Evolutionary conservation across 2,888 invertebrate genomes (phyloP).

Genomic region (Amblyjoppa proteus): DNA sequence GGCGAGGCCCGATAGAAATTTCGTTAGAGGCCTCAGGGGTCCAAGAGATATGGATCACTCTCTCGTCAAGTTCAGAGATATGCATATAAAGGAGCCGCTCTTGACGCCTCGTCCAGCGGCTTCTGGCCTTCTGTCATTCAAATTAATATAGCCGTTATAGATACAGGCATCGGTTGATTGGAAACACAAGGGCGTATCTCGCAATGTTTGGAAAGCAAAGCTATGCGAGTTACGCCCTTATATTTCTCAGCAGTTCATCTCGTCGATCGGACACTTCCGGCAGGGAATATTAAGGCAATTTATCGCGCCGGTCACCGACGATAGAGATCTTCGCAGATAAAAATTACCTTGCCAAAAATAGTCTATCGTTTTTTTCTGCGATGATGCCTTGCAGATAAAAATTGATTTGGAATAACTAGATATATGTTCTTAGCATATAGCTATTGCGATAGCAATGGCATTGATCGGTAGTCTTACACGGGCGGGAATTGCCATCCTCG

Average conservation of each 20-base stretch:
- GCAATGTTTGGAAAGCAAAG: too few species aligned
- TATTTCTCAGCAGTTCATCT: background rate
- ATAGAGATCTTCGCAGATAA: background rate
- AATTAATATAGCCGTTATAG: conserved; percentile 48
- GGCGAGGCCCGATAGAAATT: conserved; percentile 20
- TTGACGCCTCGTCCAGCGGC: conserved; percentile 37
- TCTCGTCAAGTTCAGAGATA: conserved; percentile 46
- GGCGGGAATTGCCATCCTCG: background rate
- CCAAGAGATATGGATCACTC: conserved; percentile 48
- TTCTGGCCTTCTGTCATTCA: conserved; percentile 38
- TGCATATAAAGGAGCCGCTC: conserved; percentile 46
- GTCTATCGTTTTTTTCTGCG: background rate
- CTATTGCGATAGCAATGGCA: background rate
- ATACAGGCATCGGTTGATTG: background rate
- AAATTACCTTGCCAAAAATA: background rate
- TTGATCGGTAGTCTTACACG: background rate
- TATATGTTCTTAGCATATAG: too few species aligned
- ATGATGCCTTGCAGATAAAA: background rate
- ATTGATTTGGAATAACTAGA: too few species aligned
- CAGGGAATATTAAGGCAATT: background rate
- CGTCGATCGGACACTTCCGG: background rate
- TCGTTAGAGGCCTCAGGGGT: conserved; percentile 25
- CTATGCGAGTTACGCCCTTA: too few species aligned
- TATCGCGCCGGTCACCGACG: background rate
- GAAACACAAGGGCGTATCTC: too few species aligned